Evolutionary conservation across 2,113 vertebrate species (phyloP), one percentile per base, ranked within the genome.

Genomic region (Oceanodroma tethys): DNA sequence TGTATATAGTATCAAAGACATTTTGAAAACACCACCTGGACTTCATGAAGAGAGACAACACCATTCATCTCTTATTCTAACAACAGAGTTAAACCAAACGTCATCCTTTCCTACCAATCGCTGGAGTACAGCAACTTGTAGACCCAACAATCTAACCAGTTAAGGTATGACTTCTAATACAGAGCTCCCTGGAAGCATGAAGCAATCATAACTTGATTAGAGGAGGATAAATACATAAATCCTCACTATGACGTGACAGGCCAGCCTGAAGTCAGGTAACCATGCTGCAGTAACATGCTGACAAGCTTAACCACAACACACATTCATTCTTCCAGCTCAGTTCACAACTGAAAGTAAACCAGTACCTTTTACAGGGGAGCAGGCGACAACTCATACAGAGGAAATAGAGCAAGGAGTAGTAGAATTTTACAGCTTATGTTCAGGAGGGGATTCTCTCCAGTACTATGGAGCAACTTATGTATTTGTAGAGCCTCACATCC

Each of bases 291-390:
- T 45, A 83, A 88, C 82, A 55, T 0, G 5, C 72, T 63, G 90
- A 90, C 86, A 84, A 65, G 38, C 70, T 86, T 71, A 88, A 87
- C 45, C 86, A 65, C 90, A 95, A 50, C 67, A 90, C 30, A 66
- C 68, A 48, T 27, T 89, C 86, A 88, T 84, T 88, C 81, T 84
- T 94, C 62, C 76, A 89, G 56, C 78, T 85, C 56, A 79, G 74
- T 30, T 86, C 86, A 71, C 50, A 96, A 95, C 55, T 42, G 93
- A 73, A 91, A 93, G 73, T 63, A 84, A 93, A 95, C 81, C 90
- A 62, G 47, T 42, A 76, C 21, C 80, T 73, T 74, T 60, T 18
- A 65, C 55, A 47, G 38, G 21, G n/a, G 8, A 71, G 30, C 62
- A 76, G 88, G 38, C 17, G 36, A 79, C 82, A 88, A 68, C 38